Evolutionary conservation across 2,113 vertebrate genomes (phyloP).

Genomic region (Dendrocopos noguchii): DNA sequence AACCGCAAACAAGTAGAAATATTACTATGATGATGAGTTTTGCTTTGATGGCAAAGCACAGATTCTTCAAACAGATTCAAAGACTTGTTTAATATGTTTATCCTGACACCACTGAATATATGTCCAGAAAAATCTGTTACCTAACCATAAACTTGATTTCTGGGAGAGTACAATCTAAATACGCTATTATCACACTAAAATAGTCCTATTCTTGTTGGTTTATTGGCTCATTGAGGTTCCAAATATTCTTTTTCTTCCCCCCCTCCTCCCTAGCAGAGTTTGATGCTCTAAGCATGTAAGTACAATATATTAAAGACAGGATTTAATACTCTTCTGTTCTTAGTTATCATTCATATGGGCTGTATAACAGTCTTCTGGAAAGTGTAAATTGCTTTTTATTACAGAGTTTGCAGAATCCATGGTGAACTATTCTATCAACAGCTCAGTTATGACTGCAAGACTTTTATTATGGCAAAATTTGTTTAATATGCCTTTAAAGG

Average conservation of each 20-base stretch:
- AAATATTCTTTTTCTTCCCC: not conserved
- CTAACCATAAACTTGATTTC: not conserved
- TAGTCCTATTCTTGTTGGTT: not conserved
- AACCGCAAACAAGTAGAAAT: not conserved
- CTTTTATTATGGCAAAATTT: not conserved
- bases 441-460: not conserved
- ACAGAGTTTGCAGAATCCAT: not conserved
- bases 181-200: not conserved
- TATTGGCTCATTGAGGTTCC: not conserved
- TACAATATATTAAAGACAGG: not conserved
- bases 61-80: not conserved
- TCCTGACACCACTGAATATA: not conserved
- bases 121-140: not conserved
- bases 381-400: conserved; percentile 22
- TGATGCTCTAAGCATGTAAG: not conserved
- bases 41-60: not conserved
- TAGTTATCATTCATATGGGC: not conserved
- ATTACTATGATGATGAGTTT: not conserved
- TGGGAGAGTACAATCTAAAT: not conserved
- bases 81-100: not conserved
- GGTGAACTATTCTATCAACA: conserved; percentile 45
- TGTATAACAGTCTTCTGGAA: conserved; percentile 6
- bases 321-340: conserved; percentile 6
- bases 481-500: not conserved
- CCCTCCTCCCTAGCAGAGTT: not conserved